phyloP scores from a whole-genome alignment of 2,888 invertebrate genomes.

The Idaea biselata region DNA sequence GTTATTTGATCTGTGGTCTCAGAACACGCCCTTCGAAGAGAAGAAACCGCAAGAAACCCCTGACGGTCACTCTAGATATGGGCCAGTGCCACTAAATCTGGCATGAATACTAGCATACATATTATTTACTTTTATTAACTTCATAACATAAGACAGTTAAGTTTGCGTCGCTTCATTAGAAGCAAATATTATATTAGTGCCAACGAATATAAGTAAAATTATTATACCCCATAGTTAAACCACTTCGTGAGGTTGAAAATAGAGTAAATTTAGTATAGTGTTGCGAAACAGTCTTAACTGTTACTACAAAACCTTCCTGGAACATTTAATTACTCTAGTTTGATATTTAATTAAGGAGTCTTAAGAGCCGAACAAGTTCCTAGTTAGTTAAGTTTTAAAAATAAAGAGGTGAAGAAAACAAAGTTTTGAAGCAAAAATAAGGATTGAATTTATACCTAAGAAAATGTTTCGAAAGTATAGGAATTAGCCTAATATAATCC shows the following conservation, averaged over 20 bases:
- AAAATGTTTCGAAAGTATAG: neutral
- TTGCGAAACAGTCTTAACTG: constrained; percentile 16
- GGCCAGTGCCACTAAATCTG: too few relatives aligned
- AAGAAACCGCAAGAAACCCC: too few relatives aligned
- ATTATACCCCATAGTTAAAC: neutral
- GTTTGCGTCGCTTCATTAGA: too few relatives aligned
- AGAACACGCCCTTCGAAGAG: too few relatives aligned
- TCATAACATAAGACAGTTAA: neutral
- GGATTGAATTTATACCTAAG: neutral
- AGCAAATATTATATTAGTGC: too few relatives aligned
- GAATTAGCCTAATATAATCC: neutral
- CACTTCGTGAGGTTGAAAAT: constrained; percentile 6
- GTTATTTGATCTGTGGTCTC: too few relatives aligned
- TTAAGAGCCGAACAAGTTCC: constrained; percentile 2
- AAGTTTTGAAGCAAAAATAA: neutral
- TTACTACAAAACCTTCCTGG: constrained; percentile 20
- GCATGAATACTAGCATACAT: too few relatives aligned
- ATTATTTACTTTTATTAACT: too few relatives aligned
- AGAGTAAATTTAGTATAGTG: constrained; percentile 11
- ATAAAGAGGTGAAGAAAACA: neutral
- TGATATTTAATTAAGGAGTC: constrained; percentile 29
- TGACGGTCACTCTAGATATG: too few relatives aligned
- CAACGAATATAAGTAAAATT: neutral
- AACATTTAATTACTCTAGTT: constrained; percentile 24
- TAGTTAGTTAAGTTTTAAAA: constrained; percentile 8